phyloP scores from a whole-genome alignment of 2,113 vertebrate genomes.

The Nyctereutes procyonoides region DNA sequence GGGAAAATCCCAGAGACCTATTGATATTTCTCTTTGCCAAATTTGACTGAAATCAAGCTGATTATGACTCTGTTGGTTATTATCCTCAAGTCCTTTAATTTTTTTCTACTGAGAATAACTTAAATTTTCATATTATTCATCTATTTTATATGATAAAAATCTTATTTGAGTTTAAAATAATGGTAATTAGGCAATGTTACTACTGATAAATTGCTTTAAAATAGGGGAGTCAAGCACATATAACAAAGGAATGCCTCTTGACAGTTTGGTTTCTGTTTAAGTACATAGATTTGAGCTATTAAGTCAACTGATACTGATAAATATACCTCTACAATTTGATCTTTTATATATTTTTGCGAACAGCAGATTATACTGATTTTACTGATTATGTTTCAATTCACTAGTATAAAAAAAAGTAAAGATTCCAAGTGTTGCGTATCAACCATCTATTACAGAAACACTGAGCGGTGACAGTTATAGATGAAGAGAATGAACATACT shows the following conservation, averaged over 20 bases:
- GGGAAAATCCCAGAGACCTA: not conserved
- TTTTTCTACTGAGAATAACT: not conserved
- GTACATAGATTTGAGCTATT: not conserved
- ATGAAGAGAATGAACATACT: not conserved
- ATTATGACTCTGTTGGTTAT: not conserved
- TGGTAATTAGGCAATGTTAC: not conserved
- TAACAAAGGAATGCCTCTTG: not conserved
- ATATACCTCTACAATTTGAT: not conserved
- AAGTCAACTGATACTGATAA: not conserved
- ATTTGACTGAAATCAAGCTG: not conserved
- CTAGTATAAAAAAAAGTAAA: not conserved
- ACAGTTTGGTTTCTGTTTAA: not conserved
- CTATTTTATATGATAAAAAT: not conserved
- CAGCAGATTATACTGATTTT: not conserved
- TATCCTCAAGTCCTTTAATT: not conserved
- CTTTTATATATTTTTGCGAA: not conserved
- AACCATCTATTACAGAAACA: not conserved
- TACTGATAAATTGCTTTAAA: not conserved
- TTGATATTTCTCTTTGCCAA: not conserved
- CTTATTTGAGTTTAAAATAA: not conserved
- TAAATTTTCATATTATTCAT: not conserved
- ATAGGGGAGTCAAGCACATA: not conserved
- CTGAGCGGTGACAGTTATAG: fast-evolving
- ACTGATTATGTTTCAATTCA: not conserved
- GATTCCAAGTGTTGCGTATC: not conserved